A percentile compares a stretch with the other conserved stretches of the same genome.
These are phyloP conservation scores for Dexiosoma caninum DNA, from an alignment of 2,888 invertebrate species.

Conservation along the genomic window DNA sequence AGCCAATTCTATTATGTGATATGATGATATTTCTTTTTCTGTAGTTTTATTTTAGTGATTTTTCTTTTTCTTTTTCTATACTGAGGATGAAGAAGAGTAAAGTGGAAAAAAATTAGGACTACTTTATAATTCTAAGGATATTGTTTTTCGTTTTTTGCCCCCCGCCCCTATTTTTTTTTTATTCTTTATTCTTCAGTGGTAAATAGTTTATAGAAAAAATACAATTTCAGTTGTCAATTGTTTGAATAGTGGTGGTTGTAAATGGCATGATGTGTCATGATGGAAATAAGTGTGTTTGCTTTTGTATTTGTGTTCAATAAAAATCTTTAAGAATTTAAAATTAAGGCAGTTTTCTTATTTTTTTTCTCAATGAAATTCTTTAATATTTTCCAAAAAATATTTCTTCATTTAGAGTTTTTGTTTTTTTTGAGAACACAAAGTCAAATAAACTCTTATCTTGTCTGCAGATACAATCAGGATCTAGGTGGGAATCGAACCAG, in stretches of 20 bases:
- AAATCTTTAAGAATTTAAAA: not conserved
- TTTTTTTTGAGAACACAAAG: too few species aligned
- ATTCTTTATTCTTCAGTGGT: slow-evolving; percentile 4
- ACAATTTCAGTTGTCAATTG: slow-evolving; percentile 59
- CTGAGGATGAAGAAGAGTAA: not conserved
- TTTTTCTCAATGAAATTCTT: too few species aligned
- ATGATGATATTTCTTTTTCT: slow-evolving; percentile 30
- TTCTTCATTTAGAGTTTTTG: too few species aligned
- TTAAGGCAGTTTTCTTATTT: too few species aligned
- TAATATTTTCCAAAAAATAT: too few species aligned
- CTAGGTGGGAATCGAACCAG: too few species aligned
- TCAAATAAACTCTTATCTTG: too few species aligned
- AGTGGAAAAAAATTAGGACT: slow-evolving; percentile 47
- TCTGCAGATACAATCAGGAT: too few species aligned
- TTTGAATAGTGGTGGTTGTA: slow-evolving; percentile 43
- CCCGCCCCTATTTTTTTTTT: too few species aligned
- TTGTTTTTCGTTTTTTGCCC: slow-evolving; percentile 29
- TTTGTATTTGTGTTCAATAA: not conserved
- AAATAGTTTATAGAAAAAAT: slow-evolving; percentile 35
- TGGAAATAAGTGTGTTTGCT: not conserved
- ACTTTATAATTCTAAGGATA: slow-evolving; percentile 56
- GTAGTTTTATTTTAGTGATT: slow-evolving; percentile 24
- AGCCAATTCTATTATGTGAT: slow-evolving; percentile 63
- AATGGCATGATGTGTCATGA: slow-evolving; percentile 46
- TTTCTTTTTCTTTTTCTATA: slow-evolving; percentile 22